These are phyloP conservation scores for Mola mola DNA, from an alignment of 2,113 vertebrate species.

Conservation along the genomic window DNA sequence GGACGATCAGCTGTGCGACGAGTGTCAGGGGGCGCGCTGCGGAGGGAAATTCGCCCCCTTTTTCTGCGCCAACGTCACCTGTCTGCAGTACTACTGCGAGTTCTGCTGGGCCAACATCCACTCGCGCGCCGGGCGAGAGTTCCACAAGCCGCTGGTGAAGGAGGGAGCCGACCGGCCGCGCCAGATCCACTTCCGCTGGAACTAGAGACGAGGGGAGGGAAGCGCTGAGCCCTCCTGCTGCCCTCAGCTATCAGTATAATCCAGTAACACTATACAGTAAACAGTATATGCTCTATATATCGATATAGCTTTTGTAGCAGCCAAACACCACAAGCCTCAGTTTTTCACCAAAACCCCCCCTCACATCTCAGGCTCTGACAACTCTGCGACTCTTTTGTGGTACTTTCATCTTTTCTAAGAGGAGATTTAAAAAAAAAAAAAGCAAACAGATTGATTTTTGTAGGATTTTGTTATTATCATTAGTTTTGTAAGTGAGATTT, in stretches of 20 bases:
- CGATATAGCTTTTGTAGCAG: conserved; percentile 97
- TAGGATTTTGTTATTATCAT: conserved; percentile 85
- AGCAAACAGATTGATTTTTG: conserved; percentile 94
- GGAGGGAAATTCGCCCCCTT: conserved; percentile 97
- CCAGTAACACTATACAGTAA: conserved; percentile 80
- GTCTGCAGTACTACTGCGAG: conserved; percentile 99
- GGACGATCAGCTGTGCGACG: conserved; percentile 98
- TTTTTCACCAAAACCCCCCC: conserved; percentile 96
- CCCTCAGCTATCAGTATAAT: conserved; percentile 90
- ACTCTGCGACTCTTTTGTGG: conserved; percentile 95
- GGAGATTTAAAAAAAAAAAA: conserved; percentile 74
- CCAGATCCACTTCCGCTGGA: conserved; percentile 99
- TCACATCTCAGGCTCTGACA: conserved; percentile 97
- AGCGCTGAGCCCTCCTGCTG: conserved; percentile 72
- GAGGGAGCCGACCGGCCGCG: conserved; percentile 97
- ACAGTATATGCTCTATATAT: conserved; percentile 78
- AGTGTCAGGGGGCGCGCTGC: conserved; percentile 96
- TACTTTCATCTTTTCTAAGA: conserved; percentile 95
- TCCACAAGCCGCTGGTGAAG: conserved; percentile 99
- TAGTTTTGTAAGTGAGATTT: conserved; percentile 99
- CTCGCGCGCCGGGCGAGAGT: conserved; percentile 96
- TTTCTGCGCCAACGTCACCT: conserved; percentile 99
- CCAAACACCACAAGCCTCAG: conserved; percentile 97
- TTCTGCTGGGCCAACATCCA: conserved; percentile 99
- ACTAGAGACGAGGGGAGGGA: conserved; percentile 73